These are phyloP conservation scores for Oophaga pumilio DNA, from an alignment of 2,113 vertebrate species.

Conservation along the genomic window DNA sequence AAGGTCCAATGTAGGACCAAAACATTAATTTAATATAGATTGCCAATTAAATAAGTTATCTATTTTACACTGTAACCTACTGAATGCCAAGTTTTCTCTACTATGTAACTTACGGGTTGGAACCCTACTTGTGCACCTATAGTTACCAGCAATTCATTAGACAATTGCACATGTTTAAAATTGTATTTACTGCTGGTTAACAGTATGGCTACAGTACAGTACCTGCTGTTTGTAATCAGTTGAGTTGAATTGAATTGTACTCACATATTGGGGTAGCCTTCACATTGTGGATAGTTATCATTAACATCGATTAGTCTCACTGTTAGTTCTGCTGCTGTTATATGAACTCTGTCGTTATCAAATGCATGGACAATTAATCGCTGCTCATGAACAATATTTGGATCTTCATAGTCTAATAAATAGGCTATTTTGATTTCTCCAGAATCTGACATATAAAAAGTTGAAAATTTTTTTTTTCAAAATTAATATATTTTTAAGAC, in stretches of 20 bases:
- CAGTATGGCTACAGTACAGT: no score
- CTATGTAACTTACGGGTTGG: no score
- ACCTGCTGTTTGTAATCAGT: not conserved
- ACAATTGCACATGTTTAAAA: no score
- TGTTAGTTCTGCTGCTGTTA: constrained; percentile 28
- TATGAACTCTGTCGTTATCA: constrained; percentile 49
- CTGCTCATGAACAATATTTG: constrained; percentile 29
- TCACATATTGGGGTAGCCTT: constrained; percentile 58
- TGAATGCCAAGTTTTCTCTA: no score
- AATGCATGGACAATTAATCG: constrained; percentile 56
- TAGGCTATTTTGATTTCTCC: constrained; percentile 58
- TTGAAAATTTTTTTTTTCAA: not conserved
- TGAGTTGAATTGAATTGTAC: constrained; percentile 23
- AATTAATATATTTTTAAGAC: not conserved
- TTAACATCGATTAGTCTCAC: constrained; percentile 59
- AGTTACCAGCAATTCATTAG: no score
- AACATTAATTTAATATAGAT: no score
- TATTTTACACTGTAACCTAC: no score
- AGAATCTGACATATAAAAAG: constrained; percentile 9
- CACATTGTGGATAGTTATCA: constrained; percentile 45
- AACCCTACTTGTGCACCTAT: no score
- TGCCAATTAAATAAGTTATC: no score
- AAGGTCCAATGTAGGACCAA: no score
- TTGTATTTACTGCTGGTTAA: no score
- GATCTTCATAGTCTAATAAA: constrained; percentile 53